Conservation (phyloP, 2,797 vertebrate species). For the Spea hammondii region DNA sequence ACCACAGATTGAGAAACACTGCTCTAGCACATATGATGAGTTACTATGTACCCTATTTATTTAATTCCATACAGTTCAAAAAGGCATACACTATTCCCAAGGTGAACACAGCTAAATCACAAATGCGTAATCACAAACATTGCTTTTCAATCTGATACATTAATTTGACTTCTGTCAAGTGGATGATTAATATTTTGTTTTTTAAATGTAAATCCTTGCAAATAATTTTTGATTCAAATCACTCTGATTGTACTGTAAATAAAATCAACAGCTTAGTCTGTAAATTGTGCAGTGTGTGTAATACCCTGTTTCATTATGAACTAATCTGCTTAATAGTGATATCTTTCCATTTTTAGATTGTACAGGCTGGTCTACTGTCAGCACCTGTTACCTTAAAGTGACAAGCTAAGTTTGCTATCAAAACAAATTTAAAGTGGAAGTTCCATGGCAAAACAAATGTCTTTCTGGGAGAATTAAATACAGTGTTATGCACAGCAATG, state of each 20-base stretch:
- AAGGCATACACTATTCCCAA: neutral
- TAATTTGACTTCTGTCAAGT: constrained; percentile 54
- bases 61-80: too few species aligned
- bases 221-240: constrained; percentile 54
- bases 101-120: constrained; percentile 38
- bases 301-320: constrained; percentile 53
- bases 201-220: constrained; percentile 52
- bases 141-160: constrained; percentile 49
- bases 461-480: too few species aligned
- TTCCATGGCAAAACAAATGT: too few species aligned
- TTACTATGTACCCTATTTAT: too few species aligned
- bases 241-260: constrained; percentile 53
- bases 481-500: too few species aligned
- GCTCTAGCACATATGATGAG: too few species aligned
- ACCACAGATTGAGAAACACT: too few species aligned
- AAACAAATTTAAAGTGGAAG: neutral
- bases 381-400: constrained; percentile 53
- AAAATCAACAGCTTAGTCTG: constrained; percentile 49
- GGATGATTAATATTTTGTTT: constrained; percentile 51
- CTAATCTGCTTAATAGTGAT: constrained; percentile 54
- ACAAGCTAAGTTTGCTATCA: constrained; percentile 40
- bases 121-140: constrained; percentile 50
- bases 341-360: constrained; percentile 53
- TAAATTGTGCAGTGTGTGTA: constrained; percentile 48
- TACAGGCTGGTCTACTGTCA: constrained; percentile 46